Base-by-base conservation (phyloP, 2,113 vertebrate genomes). In the Thalassoma bifasciatum region DNA sequence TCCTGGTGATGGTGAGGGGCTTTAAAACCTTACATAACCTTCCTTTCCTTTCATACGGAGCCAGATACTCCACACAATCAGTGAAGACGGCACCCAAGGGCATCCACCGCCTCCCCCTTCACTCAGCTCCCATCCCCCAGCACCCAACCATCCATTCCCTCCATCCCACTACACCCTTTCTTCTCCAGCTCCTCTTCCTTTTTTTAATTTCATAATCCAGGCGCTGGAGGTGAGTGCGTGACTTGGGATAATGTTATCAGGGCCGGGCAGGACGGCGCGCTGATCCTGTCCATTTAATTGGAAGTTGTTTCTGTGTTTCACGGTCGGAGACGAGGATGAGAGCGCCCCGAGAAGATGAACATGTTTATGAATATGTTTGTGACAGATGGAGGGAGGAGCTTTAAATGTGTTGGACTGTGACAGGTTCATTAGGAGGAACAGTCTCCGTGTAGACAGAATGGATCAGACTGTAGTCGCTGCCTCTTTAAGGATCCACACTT, bases 211-310 rank as follows among this genome's bases (percentile, higher is more conserved):
- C 66, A 86, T 84, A 80, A 85, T 83, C 78, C 79, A 0, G 47
- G 69, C 59, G 13, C 83, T 77, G 77, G n/a, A n/a, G n/a, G n/a
- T 62, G 24, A 85, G 84, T 70, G 81, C 56, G 19, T 85, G 65
- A 81, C 72, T 30, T 49, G 51, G 82, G 82, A 81, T 86, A 89
- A 88, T 86, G 85, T 89, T 78, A 91, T 89, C 88, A 77, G 66
- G 57, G 64, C 64, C 56, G 34, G 62, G 74, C 88, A 85, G 84
- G 70, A 84, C 16, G 13, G 10, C 67, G 52, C 34, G 21, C 79
- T 75, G 79, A 85, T 86, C 65, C 83, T 63, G 67, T 81, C 74
- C 83, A 52, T n/a, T 80, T 88, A 85, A 89, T 81, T 84, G 80
- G 80, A 87, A 81, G 82, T 85, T 86, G 83, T 88, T 85, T 86